Conservation (phyloP, 2,888 invertebrate genomes). For the Celastrina argiolus region DNA sequence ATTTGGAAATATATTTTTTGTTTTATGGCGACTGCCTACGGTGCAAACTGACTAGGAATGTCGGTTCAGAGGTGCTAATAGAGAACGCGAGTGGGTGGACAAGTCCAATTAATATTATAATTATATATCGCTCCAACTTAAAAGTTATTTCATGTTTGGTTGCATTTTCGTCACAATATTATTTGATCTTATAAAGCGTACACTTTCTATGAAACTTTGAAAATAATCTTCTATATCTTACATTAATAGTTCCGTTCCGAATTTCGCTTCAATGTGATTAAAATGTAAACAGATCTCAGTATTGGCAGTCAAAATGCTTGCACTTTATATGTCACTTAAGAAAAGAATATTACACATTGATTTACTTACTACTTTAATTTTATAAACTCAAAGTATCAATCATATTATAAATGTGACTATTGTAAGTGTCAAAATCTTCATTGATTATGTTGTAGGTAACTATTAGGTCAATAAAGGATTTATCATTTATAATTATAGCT, state of each 20-base stretch:
- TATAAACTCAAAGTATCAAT: not conserved
- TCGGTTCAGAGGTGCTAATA: conserved; percentile 13
- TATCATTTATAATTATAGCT: too few species aligned
- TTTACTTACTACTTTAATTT: too few species aligned
- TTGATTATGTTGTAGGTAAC: too few species aligned
- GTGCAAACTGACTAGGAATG: not conserved
- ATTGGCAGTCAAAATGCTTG: too few species aligned
- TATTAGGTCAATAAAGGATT: too few species aligned
- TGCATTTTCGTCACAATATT: not conserved
- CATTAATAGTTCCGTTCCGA: too few species aligned
- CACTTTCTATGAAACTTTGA: not conserved
- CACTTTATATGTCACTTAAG: too few species aligned
- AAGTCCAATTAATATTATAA: not conserved
- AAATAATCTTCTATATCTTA: not conserved
- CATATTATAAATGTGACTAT: too few species aligned
- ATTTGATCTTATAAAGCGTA: not conserved
- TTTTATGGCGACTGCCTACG: not conserved
- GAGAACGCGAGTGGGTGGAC: not conserved
- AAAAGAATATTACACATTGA: too few species aligned
- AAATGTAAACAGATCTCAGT: too few species aligned
- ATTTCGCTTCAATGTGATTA: too few species aligned
- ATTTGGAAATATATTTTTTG: not conserved
- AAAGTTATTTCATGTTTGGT: not conserved
- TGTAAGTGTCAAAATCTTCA: too few species aligned
- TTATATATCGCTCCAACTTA: conserved; percentile 4